A percentile compares a stretch with the other conserved stretches of the same genome.
These are phyloP conservation scores for Sarcophilus harrisii DNA, from an alignment of 2,797 vertebrate species.

Conservation along the genomic window DNA sequence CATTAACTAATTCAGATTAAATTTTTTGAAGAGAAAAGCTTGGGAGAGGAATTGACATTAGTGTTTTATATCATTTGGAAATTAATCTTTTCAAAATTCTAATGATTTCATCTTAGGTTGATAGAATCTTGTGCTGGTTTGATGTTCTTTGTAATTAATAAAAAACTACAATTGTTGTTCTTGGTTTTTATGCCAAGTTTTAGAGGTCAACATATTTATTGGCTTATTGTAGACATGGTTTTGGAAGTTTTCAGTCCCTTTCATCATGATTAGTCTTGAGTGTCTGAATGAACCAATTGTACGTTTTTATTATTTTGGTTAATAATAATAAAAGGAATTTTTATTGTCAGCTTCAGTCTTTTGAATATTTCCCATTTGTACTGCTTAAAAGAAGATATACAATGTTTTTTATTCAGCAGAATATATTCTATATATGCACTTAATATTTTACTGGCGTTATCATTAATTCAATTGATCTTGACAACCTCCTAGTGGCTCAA, in stretches of 20 bases:
- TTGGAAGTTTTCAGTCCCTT: background rate
- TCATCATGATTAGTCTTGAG: background rate
- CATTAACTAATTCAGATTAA: background rate
- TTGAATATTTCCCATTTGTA: background rate
- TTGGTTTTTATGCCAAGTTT: background rate
- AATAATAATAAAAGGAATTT: too few relatives aligned
- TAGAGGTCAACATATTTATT: background rate
- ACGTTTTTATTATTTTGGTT: background rate
- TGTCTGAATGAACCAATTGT: background rate
- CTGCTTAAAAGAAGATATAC: background rate
- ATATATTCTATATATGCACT: background rate
- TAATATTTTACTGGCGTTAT: background rate
- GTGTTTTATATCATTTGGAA: background rate
- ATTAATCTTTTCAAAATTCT: background rate
- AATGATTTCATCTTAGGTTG: background rate
- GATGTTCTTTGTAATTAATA: background rate
- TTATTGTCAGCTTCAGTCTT: fast-evolving
- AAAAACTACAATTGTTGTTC: background rate
- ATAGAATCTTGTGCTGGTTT: background rate
- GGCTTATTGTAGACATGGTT: background rate
- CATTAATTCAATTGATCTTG: background rate
- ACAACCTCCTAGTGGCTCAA: background rate
- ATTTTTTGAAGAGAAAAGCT: background rate
- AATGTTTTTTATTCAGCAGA: background rate
- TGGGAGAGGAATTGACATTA: background rate